Percentiles rank a stretch among this genome's conserved stretches.
These are phyloP conservation scores for Yponomeuta sedellus DNA, from an alignment of 2,888 invertebrate genomes.

Conservation along the genomic window DNA sequence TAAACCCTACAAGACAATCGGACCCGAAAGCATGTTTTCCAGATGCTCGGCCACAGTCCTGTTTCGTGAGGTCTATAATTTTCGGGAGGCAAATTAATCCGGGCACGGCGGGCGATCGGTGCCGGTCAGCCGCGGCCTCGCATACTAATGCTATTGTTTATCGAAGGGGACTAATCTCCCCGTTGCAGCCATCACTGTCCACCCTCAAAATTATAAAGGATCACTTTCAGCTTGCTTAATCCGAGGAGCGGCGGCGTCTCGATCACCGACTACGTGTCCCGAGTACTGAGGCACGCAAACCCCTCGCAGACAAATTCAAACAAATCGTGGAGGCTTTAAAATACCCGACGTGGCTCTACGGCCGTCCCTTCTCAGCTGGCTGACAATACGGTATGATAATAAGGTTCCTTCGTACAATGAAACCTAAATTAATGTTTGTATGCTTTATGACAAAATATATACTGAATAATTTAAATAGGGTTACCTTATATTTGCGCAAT, in stretches of 20 bases:
- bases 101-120: conserved; percentile 69
- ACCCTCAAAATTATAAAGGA: conserved; percentile 72
- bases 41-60: background rate
- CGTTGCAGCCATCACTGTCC: conserved; percentile 73
- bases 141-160: conserved; percentile 77
- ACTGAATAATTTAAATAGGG: background rate
- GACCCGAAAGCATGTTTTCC: conserved; percentile 10
- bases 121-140: conserved; percentile 70
- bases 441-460: background rate
- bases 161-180: conserved; percentile 75
- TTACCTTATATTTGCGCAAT: too few species aligned
- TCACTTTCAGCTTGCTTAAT: conserved; percentile 69
- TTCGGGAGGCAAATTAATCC: conserved; percentile 74
- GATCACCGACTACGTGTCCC: conserved; percentile 29
- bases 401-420: background rate
- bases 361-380: conserved; percentile 2
- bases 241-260: conserved; percentile 36
- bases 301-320: conserved; percentile 5
- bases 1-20: conserved; percentile 12
- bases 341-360: background rate
- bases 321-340: conserved; percentile 13
- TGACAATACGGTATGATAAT: conserved; percentile 1
- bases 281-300: conserved; percentile 1
- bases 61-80: conserved; percentile 56
- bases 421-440: background rate